Base-by-base conservation (phyloP, 37 sponge, comb jelly and placozoan genomes). In the Tethya wilhelma region DNA sequence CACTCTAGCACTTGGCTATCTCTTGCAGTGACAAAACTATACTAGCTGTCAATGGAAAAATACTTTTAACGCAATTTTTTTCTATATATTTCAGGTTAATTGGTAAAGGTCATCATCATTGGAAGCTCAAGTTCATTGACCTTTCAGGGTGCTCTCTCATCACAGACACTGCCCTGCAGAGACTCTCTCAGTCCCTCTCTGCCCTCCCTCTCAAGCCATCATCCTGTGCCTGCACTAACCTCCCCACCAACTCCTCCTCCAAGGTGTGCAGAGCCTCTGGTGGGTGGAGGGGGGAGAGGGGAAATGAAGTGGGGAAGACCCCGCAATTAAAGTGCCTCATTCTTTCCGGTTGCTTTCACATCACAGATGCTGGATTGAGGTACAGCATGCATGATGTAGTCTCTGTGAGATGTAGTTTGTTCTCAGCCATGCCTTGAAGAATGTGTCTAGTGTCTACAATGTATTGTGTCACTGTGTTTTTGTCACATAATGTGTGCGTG, bases 321-420 rank as follows among this genome's bases (percentile, higher is more conserved):
- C 66, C 88, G 0, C 53, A 56, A 38, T 58, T 93, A 56, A 66
- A 79, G 73, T 69, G 58, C 32, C 87, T 93, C 32, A 73, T 71
- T 46, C 64, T 93, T 42, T 93, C 94, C 2, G 91, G 90, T 1
- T 93, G 94, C 66, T 69, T 79, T 44, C 87, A 60, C n/a, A 64
- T 93, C 53, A 93, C 94, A 40, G 94, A 93, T 45, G 82, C 64
- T 23, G 94, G 94, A 22, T 39, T 93, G 41, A 93, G 82, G 94
- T 89, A 74, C 7, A 67, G 7, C 63, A 60, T 12, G 20, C 63
- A 60, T 12, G 20, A 25, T 8, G 7, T n/a, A 25, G 7, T 7
- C 63, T n/a, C 53, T 19, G 53, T 49, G 53, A 19, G 53, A 49
- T 49, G 53, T 49, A n/a, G n/a, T n/a, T n/a, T n/a, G n/a, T n/a